Base-by-base conservation (phyloP, 2,888 invertebrate species). In the Argyresthia albistria region DNA sequence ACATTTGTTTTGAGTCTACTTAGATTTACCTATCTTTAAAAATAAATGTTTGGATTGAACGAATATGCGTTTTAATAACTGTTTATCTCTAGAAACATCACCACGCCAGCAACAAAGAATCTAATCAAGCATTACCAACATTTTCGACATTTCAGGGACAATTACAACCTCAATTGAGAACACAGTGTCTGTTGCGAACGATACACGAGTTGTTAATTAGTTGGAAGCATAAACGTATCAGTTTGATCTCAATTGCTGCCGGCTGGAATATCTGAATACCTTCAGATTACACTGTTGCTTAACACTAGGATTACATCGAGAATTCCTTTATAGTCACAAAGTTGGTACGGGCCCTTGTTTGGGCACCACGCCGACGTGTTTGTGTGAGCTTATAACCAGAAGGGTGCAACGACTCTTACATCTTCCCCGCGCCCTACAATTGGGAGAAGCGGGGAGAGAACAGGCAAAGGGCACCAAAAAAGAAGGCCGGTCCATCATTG, bases 241-340 rank as follows among this genome's bases (percentile, higher is more conserved):
- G 45, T 53, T 53, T 59, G 62, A 70, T 73, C 70, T 68, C 61
- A 66, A 68, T 72, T 70, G 69, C 71, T 64, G 65, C 70, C 73
- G 68, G 57, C 62, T 62, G 60, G 69, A 70, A 71, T 72, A 69
- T 70, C 70, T 67, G 70, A 25, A 36, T 36, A 35, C 25, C 48
- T 48, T 48, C 7, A 10, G 12, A 36, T 14, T 48, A 12, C 48
- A 14, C 48, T 48, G 14, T 48, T 48, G 14, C 48, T 15, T 8
- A 48, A 48, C 14, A 15, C 8, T 12, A 25, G 25, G 6, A 25
- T 25, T 25, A 6, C 37, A 12, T 15, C 14, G 8, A 48, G 15
- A 15, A 37, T 37, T 37, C 37, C 48, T 15, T 46, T 25, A 14
- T 9, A 48, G 37, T 37, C 8, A 14, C 37, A 25, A 25, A 25